Conservation (phyloP, 2,888 invertebrate species). For the Hyles lineata region DNA sequence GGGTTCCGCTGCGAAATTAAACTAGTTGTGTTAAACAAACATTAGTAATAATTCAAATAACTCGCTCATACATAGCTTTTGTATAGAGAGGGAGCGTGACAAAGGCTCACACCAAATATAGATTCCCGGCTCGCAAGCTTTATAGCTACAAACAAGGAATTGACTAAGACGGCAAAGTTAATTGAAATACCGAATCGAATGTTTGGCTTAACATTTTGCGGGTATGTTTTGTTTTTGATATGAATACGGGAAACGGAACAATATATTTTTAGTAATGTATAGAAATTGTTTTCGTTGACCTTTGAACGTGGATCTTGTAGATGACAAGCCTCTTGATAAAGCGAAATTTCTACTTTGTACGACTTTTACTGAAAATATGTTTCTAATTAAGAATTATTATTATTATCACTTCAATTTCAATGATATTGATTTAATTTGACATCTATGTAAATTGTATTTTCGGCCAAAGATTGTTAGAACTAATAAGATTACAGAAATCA, state of each 20-base stretch:
- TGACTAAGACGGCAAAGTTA: slow-evolving; percentile 2
- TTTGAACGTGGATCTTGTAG: too few species aligned
- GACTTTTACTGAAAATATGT: too few species aligned
- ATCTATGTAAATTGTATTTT: too few species aligned
- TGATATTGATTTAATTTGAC: too few species aligned
- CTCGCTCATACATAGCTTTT: slow-evolving; percentile 17
- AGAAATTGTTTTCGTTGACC: too few species aligned
- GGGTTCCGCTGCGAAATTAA: slow-evolving; percentile 3
- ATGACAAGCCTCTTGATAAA: too few species aligned
- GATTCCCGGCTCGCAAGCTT: background rate
- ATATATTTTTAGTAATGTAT: background rate
- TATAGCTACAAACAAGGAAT: background rate
- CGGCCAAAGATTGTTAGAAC: too few species aligned
- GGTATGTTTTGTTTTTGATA: background rate
- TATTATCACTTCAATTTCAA: too few species aligned
- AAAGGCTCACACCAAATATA: background rate
- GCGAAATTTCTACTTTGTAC: too few species aligned
- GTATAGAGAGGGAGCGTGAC: background rate
- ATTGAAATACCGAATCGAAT: slow-evolving; percentile 6
- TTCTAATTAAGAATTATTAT: too few species aligned
- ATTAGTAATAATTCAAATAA: slow-evolving; percentile 22
- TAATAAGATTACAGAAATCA: too few species aligned
- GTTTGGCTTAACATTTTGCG: background rate
- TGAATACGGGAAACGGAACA: background rate
- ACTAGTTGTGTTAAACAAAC: slow-evolving; percentile 10